Evolutionary conservation across 2,888 invertebrate genomes (phyloP).

Genomic region (Tachina fera): DNA sequence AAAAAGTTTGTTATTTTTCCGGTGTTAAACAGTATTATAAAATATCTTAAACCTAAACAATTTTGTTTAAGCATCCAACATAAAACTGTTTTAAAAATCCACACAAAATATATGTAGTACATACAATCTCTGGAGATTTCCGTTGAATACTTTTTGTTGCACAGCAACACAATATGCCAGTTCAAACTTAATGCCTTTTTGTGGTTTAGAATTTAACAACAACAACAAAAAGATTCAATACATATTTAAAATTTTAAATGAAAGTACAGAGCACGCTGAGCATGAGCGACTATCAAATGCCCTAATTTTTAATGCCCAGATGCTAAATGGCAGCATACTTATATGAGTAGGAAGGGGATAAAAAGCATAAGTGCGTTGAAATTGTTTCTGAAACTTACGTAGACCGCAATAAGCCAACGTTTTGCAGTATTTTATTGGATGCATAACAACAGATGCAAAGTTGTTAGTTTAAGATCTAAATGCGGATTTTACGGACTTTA

Average conservation of each 20-base stretch:
- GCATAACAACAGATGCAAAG: too few relatives aligned
- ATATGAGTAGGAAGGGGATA: too few relatives aligned
- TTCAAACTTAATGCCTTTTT: conserved; percentile 48
- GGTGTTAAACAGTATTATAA: not conserved
- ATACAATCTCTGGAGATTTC: conserved; percentile 24
- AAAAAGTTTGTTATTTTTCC: too few relatives aligned
- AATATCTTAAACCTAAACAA: not conserved
- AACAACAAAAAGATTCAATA: not conserved
- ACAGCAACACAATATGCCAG: conserved; percentile 5
- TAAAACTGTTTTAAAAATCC: conserved; percentile 2
- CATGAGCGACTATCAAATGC: not conserved
- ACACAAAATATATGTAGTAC: not conserved
- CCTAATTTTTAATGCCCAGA: not conserved
- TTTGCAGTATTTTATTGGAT: too few relatives aligned
- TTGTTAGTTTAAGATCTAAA: too few relatives aligned
- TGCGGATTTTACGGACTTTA: too few relatives aligned
- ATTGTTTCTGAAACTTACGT: too few relatives aligned
- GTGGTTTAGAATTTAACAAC: conserved; percentile 31
- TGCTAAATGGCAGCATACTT: too few relatives aligned
- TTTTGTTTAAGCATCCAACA: conserved; percentile 18
- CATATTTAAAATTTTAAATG: conserved; percentile 14
- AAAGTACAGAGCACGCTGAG: not conserved
- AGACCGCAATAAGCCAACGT: too few relatives aligned
- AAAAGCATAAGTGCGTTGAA: too few relatives aligned
- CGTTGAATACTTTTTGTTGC: not conserved